A percentile compares a stretch with the other conserved stretches of the same genome.
Evolutionary conservation across 2,113 vertebrate genomes (phyloP).

Genomic region (Albula glossodonta): DNA sequence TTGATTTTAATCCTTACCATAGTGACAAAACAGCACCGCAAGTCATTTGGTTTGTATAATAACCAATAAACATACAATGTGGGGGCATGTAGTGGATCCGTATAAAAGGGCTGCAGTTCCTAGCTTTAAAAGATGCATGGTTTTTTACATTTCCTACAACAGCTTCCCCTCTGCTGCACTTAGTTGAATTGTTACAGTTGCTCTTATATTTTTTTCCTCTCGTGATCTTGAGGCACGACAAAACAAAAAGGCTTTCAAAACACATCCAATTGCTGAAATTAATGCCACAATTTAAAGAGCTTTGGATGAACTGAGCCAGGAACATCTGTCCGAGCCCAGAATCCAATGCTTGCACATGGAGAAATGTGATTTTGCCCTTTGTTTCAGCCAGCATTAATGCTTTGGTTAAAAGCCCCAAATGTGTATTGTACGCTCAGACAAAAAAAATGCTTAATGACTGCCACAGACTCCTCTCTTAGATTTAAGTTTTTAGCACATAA

Average conservation of each 20-base stretch:
- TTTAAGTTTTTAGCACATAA: conserved; percentile 13
- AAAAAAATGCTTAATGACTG: conserved; percentile 4
- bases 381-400: conserved; percentile 32
- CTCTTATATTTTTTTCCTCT: too few species aligned
- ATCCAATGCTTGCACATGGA: conserved; percentile 32
- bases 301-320: conserved; percentile 28
- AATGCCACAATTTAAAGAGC: conserved; percentile 43
- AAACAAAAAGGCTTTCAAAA: conserved; percentile 28
- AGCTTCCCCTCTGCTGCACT: too few species aligned
- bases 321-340: conserved; percentile 35
- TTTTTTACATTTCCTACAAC: too few species aligned
- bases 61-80: not conserved
- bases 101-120: not conserved
- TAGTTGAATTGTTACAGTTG: too few species aligned
- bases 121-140: too few species aligned
- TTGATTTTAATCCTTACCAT: too few species aligned
- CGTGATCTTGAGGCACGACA: conserved; percentile 13
- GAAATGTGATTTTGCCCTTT: conserved; percentile 31
- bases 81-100: not conserved
- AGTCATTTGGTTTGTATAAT: not conserved
- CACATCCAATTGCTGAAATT: conserved; percentile 32
- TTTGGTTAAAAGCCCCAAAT: conserved; percentile 36
- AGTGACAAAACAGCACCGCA: too few species aligned
- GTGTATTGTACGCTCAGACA: conserved; percentile 17
- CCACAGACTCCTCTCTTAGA: conserved; percentile 1